These are phyloP conservation scores for Rhorus exstirpatorius DNA, from an alignment of 2,888 invertebrate species.

Conservation along the genomic window DNA sequence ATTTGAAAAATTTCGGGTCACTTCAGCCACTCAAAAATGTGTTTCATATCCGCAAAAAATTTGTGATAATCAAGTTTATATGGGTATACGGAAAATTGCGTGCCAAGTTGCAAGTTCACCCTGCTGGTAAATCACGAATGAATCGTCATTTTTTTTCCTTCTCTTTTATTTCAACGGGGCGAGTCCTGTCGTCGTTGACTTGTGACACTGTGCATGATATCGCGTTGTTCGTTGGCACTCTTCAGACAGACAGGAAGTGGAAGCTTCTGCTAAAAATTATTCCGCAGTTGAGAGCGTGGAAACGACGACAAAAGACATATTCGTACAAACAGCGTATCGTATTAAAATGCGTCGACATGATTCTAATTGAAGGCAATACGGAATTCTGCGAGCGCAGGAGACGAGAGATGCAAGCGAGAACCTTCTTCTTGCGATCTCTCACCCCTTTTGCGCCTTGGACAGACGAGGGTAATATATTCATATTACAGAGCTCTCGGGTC, in stretches of 20 bases:
- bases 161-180: too few species aligned
- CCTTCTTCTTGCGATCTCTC: constrained; percentile 41
- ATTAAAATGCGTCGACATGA: constrained; percentile 84
- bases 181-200: background rate
- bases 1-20: too few species aligned
- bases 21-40: too few species aligned
- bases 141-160: too few species aligned
- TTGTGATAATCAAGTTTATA: too few species aligned
- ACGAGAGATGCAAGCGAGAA: constrained; percentile 30
- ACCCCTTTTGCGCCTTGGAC: constrained; percentile 29
- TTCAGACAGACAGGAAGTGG: background rate
- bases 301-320: background rate
- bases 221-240: constrained; percentile 4
- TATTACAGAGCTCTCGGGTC: constrained; percentile 75
- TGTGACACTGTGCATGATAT: background rate
- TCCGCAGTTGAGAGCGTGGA: constrained; percentile 1
- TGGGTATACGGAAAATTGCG: too few species aligned
- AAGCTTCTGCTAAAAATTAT: constrained; percentile 1
- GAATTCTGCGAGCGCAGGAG: constrained; percentile 64
- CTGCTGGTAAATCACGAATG: too few species aligned
- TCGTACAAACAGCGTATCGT: constrained; percentile 55
- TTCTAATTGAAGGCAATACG: constrained; percentile 84
- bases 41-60: too few species aligned
- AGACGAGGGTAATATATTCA: constrained; percentile 79
- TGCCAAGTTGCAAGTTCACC: too few species aligned